Evolutionary conservation across 2,888 invertebrate species (phyloP).

Genomic region (Scaptomyza reducta): DNA sequence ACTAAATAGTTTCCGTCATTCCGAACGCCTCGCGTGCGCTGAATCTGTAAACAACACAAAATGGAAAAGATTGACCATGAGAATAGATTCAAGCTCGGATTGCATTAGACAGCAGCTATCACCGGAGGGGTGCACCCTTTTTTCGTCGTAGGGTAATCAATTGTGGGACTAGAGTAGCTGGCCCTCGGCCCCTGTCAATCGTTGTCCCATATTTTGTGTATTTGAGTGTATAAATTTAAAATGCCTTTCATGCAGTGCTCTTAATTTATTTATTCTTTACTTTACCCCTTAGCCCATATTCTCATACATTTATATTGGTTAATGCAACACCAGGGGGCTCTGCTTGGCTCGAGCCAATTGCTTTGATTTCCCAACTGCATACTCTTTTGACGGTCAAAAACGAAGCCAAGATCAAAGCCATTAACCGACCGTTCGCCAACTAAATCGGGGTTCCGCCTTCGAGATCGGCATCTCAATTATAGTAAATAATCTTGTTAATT

Average conservation of each 20-base stretch:
- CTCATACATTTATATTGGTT: constrained; percentile 63
- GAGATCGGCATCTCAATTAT: constrained; percentile 69
- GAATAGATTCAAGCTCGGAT: constrained; percentile 38
- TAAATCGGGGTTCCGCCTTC: constrained; percentile 58
- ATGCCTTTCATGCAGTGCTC: constrained; percentile 35
- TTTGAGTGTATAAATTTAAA: constrained; percentile 37
- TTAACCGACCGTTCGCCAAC: constrained; percentile 36
- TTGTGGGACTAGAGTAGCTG: constrained; percentile 36
- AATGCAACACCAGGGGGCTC: constrained; percentile 56
- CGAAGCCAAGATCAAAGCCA: constrained; percentile 52
- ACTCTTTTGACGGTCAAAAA: constrained; percentile 37
- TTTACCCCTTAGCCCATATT: constrained; percentile 21
- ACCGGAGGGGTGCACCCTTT: constrained; percentile 49
- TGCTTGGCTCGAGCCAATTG: constrained; percentile 36
- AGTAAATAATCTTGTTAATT: constrained; percentile 78
- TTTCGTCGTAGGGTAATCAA: constrained; percentile 48
- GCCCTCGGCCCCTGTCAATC: constrained; percentile 17
- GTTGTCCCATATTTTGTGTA: constrained; percentile 48
- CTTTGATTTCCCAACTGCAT: constrained; percentile 36
- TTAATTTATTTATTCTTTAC: constrained; percentile 71
- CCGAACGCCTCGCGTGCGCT: constrained; percentile 61
- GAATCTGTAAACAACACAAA: constrained; percentile 60
- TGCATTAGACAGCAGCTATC: constrained; percentile 44
- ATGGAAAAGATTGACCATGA: constrained; percentile 44
- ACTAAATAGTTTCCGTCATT: constrained; percentile 68